These are phyloP conservation scores for Pomacea canaliculata DNA, from an alignment of 2,888 invertebrate genomes.

Conservation along the genomic window DNA sequence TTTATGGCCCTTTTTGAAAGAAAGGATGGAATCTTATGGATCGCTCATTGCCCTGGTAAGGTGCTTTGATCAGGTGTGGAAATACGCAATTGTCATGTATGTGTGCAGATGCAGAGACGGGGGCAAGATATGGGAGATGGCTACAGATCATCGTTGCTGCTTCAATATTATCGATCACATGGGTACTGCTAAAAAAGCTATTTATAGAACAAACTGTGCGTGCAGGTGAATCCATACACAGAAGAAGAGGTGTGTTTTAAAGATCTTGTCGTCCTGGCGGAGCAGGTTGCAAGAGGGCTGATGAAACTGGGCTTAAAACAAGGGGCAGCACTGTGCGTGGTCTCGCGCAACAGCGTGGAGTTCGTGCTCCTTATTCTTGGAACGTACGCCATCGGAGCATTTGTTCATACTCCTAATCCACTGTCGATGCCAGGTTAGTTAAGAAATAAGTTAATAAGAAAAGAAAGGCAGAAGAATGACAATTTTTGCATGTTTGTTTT, in stretches of 20 bases:
- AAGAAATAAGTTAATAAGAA: too few species aligned
- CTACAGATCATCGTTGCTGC: too few species aligned
- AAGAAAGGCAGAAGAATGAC: too few species aligned
- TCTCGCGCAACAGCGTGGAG: constrained; percentile 3
- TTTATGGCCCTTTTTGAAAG: constrained; percentile 5
- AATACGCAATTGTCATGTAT: too few species aligned
- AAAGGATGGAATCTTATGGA: constrained; percentile 3
- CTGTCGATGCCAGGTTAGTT: background rate
- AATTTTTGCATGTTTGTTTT: too few species aligned
- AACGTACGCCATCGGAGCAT: background rate
- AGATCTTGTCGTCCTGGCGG: background rate
- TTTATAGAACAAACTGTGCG: too few species aligned
- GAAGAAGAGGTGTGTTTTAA: background rate
- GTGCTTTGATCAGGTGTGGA: too few species aligned
- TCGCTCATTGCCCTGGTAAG: background rate
- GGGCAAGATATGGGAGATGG: too few species aligned
- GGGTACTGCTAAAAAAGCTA: too few species aligned
- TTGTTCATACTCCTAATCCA: background rate
- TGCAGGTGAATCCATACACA: constrained; percentile 1
- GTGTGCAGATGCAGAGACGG: too few species aligned
- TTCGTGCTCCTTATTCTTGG: background rate
- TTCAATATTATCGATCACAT: too few species aligned
- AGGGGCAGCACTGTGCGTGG: constrained; percentile 1
- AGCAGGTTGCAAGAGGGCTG: background rate
- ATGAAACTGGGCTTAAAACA: constrained; percentile 2